Conservation (phyloP, 1,140 invertebrate species). For the Lordiphosa stackelbergi region DNA sequence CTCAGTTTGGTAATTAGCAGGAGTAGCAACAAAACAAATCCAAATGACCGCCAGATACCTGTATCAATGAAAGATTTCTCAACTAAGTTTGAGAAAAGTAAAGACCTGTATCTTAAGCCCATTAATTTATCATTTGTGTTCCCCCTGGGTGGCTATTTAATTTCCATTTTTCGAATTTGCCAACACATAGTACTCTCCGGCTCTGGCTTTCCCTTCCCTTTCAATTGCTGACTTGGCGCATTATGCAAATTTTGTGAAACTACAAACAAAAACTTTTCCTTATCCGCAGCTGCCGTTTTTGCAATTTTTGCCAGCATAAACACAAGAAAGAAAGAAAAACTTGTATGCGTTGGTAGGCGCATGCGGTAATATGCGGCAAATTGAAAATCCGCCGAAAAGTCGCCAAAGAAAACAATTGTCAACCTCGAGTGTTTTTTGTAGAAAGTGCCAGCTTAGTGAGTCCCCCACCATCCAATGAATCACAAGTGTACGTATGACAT, state of each 20-base stretch:
- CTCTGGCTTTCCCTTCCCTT: background rate
- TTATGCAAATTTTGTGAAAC: constrained; percentile 43
- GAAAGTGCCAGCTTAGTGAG: background rate
- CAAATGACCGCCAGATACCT: no score
- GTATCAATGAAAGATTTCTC: no score
- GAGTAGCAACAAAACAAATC: no score
- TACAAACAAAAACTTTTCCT: constrained; percentile 17
- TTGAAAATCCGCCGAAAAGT: constrained; percentile 40
- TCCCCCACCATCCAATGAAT: background rate
- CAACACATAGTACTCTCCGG: no score
- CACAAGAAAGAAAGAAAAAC: constrained; percentile 3
- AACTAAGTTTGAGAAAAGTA: no score
- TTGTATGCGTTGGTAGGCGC: constrained; percentile 7
- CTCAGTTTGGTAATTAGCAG: no score
- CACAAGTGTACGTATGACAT: constrained; percentile 14
- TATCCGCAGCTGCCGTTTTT: constrained; percentile 33
- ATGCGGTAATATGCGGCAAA: constrained; percentile 14
- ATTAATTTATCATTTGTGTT: background rate
- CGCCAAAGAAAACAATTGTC: constrained; percentile 31
- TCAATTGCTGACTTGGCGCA: constrained; percentile 30
- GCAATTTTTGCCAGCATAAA: constrained; percentile 12
- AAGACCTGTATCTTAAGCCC: no score
- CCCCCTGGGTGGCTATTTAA: background rate
- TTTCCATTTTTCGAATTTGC: constrained; percentile 11
- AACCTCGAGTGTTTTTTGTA: constrained; percentile 2